Conservation (phyloP, 2,888 invertebrate species). For the Noctuana brunneofusca region DNA sequence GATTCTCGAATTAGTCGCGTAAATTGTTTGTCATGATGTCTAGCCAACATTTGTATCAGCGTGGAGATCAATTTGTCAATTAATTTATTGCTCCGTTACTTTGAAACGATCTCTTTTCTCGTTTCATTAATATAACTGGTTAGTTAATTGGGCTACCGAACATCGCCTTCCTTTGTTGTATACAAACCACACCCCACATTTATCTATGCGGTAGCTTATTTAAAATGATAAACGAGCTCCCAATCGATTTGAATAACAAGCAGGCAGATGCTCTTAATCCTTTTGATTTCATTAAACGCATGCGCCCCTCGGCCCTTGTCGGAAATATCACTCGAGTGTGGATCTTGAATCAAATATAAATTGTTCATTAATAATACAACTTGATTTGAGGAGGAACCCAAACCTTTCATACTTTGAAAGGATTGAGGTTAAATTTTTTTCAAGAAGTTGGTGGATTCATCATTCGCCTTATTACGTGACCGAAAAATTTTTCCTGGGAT, state of each 20-base stretch:
- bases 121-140: conserved; percentile 67
- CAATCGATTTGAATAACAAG: conserved; percentile 83
- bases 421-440: conserved; percentile 43
- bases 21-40: not conserved
- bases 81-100: conserved; percentile 35
- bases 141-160: conserved; percentile 75
- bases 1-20: conserved; percentile 1
- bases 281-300: conserved; percentile 83
- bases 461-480: conserved; percentile 60
- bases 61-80: conserved; percentile 45
- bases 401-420: conserved; percentile 44
- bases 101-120: conserved; percentile 45
- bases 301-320: conserved; percentile 78
- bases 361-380: conserved; percentile 65
- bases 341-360: conserved; percentile 63
- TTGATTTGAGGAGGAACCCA: conserved; percentile 49
- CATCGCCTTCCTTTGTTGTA: conserved; percentile 72
- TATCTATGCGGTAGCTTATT: conserved; percentile 82
- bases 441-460: conserved; percentile 43
- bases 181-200: conserved; percentile 76
- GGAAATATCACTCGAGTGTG: conserved; percentile 80
- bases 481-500: conserved; percentile 53
- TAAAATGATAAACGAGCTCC: conserved; percentile 81
- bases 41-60: not conserved
- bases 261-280: conserved; percentile 83